phyloP scores from a whole-genome alignment of 2,113 vertebrate species.

The Mormoops blainvillei region DNA sequence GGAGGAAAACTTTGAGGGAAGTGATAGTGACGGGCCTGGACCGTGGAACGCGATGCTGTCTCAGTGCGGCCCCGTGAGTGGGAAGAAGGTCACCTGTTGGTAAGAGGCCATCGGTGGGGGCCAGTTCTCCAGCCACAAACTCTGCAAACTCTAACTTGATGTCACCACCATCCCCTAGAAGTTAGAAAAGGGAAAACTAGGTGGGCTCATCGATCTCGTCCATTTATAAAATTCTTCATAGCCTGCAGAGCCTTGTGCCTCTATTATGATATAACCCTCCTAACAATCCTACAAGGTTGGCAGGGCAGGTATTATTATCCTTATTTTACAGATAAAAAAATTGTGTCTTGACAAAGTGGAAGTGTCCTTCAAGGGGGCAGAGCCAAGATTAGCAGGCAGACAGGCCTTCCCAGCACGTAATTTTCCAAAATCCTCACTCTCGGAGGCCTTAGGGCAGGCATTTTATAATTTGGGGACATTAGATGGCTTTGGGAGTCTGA shows the following conservation, averaged over 20 bases:
- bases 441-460: not conserved
- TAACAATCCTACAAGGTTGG: not conserved
- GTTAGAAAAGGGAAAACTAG: not conserved
- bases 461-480: not conserved
- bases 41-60: too few species aligned
- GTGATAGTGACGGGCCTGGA: not conserved
- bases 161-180: not conserved
- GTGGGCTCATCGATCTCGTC: not conserved
- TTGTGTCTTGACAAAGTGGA: not conserved
- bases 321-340: not conserved
- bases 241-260: not conserved
- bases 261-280: not conserved
- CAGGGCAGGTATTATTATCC: not conserved
- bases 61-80: fast-evolving
- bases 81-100: not conserved
- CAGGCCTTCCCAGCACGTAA: not conserved
- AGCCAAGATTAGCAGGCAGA: not conserved
- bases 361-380: not conserved
- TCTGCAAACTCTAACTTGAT: not conserved
- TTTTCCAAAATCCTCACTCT: not conserved
- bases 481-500: not conserved
- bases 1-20: not conserved
- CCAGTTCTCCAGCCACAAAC: not conserved
- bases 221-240: not conserved
- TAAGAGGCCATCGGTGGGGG: not conserved